Evolutionary conservation across 2,797 vertebrate genomes (phyloP).

Genomic region (Coracias cyanogaster): DNA sequence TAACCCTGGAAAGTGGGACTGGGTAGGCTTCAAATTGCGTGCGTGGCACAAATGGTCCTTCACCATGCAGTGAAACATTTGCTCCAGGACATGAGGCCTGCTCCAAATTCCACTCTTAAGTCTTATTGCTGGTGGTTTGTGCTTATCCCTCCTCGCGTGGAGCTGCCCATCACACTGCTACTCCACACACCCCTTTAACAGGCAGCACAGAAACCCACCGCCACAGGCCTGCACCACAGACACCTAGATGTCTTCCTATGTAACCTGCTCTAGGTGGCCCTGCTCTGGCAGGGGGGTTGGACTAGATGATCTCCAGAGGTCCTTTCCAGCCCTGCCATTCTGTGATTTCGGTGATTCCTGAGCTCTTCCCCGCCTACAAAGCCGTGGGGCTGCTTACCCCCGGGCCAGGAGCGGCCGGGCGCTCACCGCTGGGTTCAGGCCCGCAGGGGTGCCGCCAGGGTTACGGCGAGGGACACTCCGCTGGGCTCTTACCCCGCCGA

Average conservation of each 20-base stretch:
- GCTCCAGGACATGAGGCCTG: accelerated
- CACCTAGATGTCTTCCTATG: too few species aligned
- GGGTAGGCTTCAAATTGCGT: too few species aligned
- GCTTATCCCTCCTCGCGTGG: neutral
- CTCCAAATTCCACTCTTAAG: neutral
- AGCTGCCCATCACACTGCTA: too few species aligned
- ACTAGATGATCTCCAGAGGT: too few species aligned
- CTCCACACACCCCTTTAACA: neutral
- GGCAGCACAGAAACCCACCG: neutral
- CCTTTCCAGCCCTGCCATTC: too few species aligned
- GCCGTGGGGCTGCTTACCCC: neutral
- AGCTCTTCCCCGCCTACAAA: neutral
- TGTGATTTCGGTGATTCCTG: neutral
- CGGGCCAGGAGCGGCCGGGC: neutral
- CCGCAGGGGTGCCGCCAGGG: neutral
- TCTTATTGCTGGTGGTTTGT: neutral
- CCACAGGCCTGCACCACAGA: too few species aligned
- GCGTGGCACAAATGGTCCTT: neutral
- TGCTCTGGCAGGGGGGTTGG: too few species aligned
- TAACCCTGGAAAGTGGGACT: neutral
- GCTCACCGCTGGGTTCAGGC: too few species aligned
- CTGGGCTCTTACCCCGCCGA: accelerated
- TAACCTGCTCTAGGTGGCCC: too few species aligned
- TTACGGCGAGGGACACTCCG: accelerated
- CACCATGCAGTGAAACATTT: accelerated